Base-by-base conservation (phyloP, 2,797 vertebrate genomes). In the Intellagama lesueurii region DNA sequence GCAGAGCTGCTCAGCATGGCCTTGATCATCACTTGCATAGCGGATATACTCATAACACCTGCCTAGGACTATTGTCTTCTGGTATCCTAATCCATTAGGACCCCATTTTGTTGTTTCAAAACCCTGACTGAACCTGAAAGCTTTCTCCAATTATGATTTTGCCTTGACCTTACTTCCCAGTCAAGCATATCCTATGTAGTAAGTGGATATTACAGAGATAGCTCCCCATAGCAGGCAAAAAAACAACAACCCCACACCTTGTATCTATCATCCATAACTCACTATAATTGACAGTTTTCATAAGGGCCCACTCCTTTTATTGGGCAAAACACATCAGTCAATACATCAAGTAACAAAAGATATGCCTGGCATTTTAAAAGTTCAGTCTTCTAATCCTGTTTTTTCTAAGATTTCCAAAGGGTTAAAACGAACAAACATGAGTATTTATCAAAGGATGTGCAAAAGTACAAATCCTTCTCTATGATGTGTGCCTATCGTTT, bases 391-490 rank as follows among this genome's bases (percentile, higher is more conserved):
- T 49, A 73, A 84, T 64, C 28, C 22, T 66, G 22, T n/a, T 4
- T 78, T 88, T 83, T 52, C 3, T 16, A 64, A 88, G 44, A 5
- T 69, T 83, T 77, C 66, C 56, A 89, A 89, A 89, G 78, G 56
- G 22, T 56, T 56, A 90, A 87, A 90, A 87, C 26, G 64, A 30
- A 0, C 56, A 64, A 17, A 64, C 60, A 64, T 17, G 11, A 64
- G 0, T 35, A 89, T 64, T 91, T 73, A 76, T 17, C 70, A 91
- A 47, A 85, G 83, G 0, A 90, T 35, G 3, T 87, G 56, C 78
- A 88, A 89, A 89, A 30, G 28, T 47, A 79, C 76, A 91, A 80
- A 91, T 85, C 81, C 64, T 16, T 83, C 73, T 75, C 76, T 73
- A 9, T 87, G 19, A 81, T 79, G 78, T 73, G 9, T 85, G 24